phyloP scores from a whole-genome alignment of 2,797 vertebrate species.

The Poeciliopsis turneri region DNA sequence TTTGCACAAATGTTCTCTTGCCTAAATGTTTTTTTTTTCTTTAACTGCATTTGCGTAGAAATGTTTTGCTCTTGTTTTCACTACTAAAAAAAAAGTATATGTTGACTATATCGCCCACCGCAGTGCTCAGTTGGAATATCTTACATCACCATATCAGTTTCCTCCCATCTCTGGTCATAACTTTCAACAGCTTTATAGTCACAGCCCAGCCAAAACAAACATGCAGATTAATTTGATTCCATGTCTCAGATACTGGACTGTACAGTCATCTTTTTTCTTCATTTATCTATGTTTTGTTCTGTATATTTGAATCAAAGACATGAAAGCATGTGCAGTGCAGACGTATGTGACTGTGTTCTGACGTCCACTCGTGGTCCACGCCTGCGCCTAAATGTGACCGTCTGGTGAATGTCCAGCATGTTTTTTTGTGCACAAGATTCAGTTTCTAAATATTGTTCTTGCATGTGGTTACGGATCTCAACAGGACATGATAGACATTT shows the following conservation, averaged over 20 bases:
- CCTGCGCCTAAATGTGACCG: constrained; percentile 68
- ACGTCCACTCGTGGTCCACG: constrained; percentile 44
- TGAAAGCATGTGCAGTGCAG: constrained; percentile 41
- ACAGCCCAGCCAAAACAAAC: constrained; percentile 63
- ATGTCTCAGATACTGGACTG: constrained; percentile 54
- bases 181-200: constrained; percentile 40
- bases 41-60: not conserved
- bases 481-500: constrained; percentile 60
- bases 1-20: not conserved
- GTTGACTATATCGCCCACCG: not conserved
- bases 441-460: constrained; percentile 67
- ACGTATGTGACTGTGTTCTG: constrained; percentile 19
- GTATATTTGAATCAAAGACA: constrained; percentile 32
- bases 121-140: constrained; percentile 19
- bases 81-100: not conserved
- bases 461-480: constrained; percentile 75
- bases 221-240: constrained; percentile 19
- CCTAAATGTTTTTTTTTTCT: not conserved
- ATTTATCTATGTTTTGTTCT: constrained; percentile 24
- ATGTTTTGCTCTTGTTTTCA: not conserved
- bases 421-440: constrained; percentile 66
- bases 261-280: constrained; percentile 45
- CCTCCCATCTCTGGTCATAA: constrained; percentile 29
- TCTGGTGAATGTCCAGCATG: constrained; percentile 79
- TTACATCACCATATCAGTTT: constrained; percentile 12